Conservation (phyloP, 2,888 invertebrate species). For the Pristionchus entomophagus region DNA sequence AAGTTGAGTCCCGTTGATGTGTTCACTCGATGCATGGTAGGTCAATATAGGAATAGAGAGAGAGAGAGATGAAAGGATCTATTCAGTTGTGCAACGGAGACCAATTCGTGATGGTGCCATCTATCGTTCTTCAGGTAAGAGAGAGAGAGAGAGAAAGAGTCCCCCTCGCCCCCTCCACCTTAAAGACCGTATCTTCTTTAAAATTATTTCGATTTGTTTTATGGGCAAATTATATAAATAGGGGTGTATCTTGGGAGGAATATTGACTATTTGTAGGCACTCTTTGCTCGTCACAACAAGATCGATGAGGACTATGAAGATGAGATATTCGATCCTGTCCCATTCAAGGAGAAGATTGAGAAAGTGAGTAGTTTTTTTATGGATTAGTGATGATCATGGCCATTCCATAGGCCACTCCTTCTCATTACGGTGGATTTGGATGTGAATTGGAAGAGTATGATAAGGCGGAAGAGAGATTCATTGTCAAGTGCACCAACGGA, state of each 20-base stretch:
- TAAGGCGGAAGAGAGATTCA: background rate
- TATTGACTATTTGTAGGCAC: background rate
- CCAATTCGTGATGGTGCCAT: constrained; percentile 26
- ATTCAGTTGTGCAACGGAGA: constrained; percentile 25
- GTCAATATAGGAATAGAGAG: background rate
- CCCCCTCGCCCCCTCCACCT: too few relatives aligned
- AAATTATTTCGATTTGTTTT: too few relatives aligned
- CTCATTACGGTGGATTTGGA: constrained; percentile 22
- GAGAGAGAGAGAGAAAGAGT: too few relatives aligned
- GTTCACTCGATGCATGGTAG: constrained; percentile 44
- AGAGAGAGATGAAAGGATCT: background rate
- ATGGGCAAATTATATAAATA: too few relatives aligned
- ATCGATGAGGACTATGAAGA: constrained; percentile 20
- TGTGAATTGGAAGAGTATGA: background rate
- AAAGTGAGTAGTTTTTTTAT: background rate
- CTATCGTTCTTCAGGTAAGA: constrained; percentile 31
- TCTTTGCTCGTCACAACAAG: background rate
- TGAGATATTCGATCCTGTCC: background rate
- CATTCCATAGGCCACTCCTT: background rate
- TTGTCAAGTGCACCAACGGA: constrained; percentile 15
- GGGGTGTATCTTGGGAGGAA: too few relatives aligned
- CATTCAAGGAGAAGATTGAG: constrained; percentile 29
- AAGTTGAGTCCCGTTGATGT: constrained; percentile 11
- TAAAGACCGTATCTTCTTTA: too few relatives aligned
- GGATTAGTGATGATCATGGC: background rate